Evolutionary conservation across 2,888 invertebrate genomes (phyloP).

Genomic region (Lasioglossum malachurum): DNA sequence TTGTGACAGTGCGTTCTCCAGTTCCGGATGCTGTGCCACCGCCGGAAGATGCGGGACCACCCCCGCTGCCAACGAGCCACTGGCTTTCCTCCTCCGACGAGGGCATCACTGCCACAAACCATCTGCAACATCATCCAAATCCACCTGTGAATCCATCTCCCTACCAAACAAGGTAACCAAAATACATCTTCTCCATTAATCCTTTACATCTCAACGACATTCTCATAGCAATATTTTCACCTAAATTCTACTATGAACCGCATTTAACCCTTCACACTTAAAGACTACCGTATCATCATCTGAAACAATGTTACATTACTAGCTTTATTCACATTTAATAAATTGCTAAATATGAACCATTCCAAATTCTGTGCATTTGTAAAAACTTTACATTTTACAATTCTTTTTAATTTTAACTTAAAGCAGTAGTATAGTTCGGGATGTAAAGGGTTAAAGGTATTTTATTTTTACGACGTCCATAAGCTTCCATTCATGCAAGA

Average conservation of each 20-base stretch:
- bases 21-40: conserved; percentile 66
- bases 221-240: background rate
- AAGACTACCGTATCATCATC: background rate
- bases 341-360: background rate
- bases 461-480: background rate
- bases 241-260: background rate
- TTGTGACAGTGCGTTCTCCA: conserved; percentile 71
- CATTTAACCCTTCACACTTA: background rate
- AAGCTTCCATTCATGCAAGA: background rate
- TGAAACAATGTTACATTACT: background rate
- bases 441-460: background rate
- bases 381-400: background rate
- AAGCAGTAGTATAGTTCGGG: background rate
- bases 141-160: background rate
- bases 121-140: conserved; percentile 72
- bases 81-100: conserved; percentile 88
- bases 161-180: background rate
- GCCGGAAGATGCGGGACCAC: conserved; percentile 70
- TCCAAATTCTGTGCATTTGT: background rate
- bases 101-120: conserved; percentile 85
- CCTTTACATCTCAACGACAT: background rate
- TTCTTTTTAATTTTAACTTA: background rate
- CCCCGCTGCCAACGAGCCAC: conserved; percentile 82
- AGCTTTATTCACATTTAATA: background rate
- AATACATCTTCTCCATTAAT: background rate